Evolutionary conservation across 2,888 invertebrate species (phyloP).

Genomic region (Napeogenes sylphis): DNA sequence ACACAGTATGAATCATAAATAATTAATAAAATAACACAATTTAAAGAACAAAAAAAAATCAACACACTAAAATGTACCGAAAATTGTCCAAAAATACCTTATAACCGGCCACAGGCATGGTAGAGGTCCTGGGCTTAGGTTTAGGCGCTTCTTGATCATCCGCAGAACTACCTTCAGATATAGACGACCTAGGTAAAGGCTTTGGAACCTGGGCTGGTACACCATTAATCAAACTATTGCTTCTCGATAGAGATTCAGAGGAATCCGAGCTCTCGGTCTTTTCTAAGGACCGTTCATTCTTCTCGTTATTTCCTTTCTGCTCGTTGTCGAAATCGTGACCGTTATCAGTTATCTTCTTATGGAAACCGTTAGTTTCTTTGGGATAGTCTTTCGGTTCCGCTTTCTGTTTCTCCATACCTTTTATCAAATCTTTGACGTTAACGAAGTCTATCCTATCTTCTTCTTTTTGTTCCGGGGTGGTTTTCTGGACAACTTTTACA

Average conservation of each 20-base stretch:
- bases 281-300: conserved; percentile 24
- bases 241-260: conserved; percentile 56
- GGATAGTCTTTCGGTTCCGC: conserved; percentile 40
- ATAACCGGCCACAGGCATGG: conserved; percentile 82
- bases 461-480: conserved; percentile 50
- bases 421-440: conserved; percentile 79
- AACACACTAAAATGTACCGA: conserved; percentile 24
- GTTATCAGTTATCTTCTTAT: conserved; percentile 58
- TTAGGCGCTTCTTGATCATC: conserved; percentile 73
- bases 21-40: conserved; percentile 3
- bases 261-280: conserved; percentile 53
- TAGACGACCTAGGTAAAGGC: conserved; percentile 87
- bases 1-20: not conserved
- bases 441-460: conserved; percentile 74
- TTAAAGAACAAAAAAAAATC: conserved; percentile 19
- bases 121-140: conserved; percentile 85
- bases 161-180: conserved; percentile 80
- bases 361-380: conserved; percentile 65
- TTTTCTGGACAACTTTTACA: conserved; percentile 41
- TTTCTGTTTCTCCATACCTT: conserved; percentile 79
- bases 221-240: conserved; percentile 66
- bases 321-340: conserved; percentile 51
- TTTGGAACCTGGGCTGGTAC: conserved; percentile 81
- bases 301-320: conserved; percentile 37
- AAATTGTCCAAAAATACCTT: conserved; percentile 78